These are phyloP conservation scores for Epiblema foenella DNA, from an alignment of 2,888 invertebrate species.

Conservation along the genomic window DNA sequence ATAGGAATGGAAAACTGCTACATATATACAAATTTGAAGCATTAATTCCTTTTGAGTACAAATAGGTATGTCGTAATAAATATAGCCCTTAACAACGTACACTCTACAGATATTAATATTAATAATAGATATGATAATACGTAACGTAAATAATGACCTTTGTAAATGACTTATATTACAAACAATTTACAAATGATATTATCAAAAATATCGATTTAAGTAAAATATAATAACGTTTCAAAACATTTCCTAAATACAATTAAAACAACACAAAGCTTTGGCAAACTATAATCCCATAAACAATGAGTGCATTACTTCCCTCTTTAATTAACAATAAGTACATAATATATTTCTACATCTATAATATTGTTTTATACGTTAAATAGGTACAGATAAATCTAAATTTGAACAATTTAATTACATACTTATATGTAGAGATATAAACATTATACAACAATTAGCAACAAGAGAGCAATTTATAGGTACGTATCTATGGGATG, in stretches of 20 bases:
- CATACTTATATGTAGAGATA: constrained; percentile 66
- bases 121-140: background rate
- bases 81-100: constrained; percentile 7
- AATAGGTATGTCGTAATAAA: constrained; percentile 12
- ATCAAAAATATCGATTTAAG: background rate
- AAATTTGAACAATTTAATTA: constrained; percentile 68
- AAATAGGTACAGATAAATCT: constrained; percentile 64
- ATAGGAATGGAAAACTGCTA: constrained; percentile 8
- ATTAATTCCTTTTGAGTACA: constrained; percentile 3
- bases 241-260: background rate
- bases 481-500: constrained; percentile 32
- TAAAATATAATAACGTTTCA: background rate
- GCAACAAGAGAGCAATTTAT: constrained; percentile 60
- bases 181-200: background rate
- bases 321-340: constrained; percentile 60
- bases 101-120: constrained; percentile 9
- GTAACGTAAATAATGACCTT: background rate
- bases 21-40: constrained; percentile 11
- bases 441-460: constrained; percentile 81
- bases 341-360: constrained; percentile 56
- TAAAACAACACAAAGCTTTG: too few relatives aligned
- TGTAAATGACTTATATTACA: background rate
- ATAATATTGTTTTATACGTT: constrained; percentile 61
- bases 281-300: constrained; percentile 12
- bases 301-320: constrained; percentile 75